These are phyloP conservation scores for Panagrolaimus sp. DNA, from an alignment of 1,140 invertebrate genomes.

Conservation along the genomic window DNA sequence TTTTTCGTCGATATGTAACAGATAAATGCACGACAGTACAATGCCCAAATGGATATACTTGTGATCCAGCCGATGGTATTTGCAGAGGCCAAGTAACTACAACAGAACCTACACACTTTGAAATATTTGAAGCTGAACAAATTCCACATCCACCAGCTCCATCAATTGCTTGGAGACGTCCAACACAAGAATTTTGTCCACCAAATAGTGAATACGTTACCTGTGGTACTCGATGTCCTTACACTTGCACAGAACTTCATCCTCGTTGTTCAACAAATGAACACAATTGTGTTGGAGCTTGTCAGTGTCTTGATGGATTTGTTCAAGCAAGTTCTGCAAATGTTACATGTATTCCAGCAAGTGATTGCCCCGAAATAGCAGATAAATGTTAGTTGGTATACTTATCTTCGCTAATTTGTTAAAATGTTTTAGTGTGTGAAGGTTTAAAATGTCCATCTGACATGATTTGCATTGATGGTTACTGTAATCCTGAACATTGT, in stretches of 20 bases:
- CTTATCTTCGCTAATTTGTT: too few species aligned
- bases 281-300: conserved; percentile 15
- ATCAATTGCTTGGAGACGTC: not conserved
- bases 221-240: conserved; percentile 1
- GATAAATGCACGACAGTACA: not conserved
- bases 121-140: not conserved
- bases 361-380: not conserved
- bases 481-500: conserved; percentile 16
- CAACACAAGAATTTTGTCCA: not conserved
- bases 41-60: not conserved
- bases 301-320: conserved; percentile 12
- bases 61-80: not conserved
- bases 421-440: too few species aligned
- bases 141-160: not conserved
- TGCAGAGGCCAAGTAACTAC: not conserved
- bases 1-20: not conserved
- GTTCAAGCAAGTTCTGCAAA: conserved; percentile 10
- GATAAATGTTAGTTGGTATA: too few species aligned
- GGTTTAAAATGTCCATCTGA: not conserved
- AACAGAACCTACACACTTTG: not conserved
- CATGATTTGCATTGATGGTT: conserved; percentile 15
- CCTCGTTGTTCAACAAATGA: not conserved
- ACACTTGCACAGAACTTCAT: conserved; percentile 8
- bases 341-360: conserved; percentile 11
- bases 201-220: not conserved